A percentile compares a stretch with the other conserved stretches of the same genome.
Conservation (phyloP, 1,140 invertebrate genomes). For the Drosophila persimilis region DNA sequence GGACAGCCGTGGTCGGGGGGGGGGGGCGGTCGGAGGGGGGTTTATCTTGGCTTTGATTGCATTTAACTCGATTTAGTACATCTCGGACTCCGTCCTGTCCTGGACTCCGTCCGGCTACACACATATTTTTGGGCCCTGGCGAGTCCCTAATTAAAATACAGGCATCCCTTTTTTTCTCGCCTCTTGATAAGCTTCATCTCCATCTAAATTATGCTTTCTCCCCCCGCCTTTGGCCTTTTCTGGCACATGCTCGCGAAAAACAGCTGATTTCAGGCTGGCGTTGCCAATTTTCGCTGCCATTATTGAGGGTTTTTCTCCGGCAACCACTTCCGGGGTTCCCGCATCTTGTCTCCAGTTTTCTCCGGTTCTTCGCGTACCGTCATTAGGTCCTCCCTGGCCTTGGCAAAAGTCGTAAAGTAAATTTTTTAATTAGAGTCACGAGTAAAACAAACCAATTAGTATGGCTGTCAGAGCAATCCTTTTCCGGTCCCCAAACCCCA, state of each 20-base stretch:
- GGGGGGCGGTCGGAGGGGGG: neutral
- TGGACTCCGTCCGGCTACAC: neutral
- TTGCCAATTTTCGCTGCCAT: constrained; percentile 53
- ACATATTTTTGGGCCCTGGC: constrained; percentile 19
- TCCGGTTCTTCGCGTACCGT: constrained; percentile 22
- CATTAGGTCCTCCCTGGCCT: constrained; percentile 40
- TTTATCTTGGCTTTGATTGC: constrained; percentile 45
- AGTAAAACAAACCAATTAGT: constrained; percentile 81
- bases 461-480: constrained; percentile 77
- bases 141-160: constrained; percentile 63
- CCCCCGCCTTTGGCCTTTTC: too few relatives aligned
- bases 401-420: constrained; percentile 76
- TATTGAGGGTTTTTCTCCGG: constrained; percentile 43
- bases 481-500: neutral
- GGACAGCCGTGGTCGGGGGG: constrained; percentile 1
- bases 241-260: constrained; percentile 26
- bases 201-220: constrained; percentile 55
- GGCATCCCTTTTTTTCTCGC: constrained; percentile 50
- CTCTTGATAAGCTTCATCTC: constrained; percentile 58
- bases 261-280: constrained; percentile 46
- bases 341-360: constrained; percentile 31
- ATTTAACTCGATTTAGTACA: constrained; percentile 52
- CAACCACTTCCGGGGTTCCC: constrained; percentile 30
- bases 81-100: neutral
- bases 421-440: constrained; percentile 81